Evolutionary conservation across 2,888 invertebrate species (phyloP).

Genomic region (Pegoplata infirma): DNA sequence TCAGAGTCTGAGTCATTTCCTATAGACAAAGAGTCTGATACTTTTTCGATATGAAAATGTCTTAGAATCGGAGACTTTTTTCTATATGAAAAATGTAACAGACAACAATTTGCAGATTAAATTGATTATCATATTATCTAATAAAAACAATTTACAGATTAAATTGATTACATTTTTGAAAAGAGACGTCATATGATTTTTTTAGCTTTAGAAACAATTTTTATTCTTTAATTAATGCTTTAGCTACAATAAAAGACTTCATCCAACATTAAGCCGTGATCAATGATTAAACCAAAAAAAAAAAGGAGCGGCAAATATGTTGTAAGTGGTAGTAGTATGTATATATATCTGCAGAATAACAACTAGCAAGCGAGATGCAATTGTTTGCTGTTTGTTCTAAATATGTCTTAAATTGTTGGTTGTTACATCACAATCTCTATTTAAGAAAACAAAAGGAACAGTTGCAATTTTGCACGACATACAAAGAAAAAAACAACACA

Average conservation of each 20-base stretch:
- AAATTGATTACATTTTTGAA: background rate
- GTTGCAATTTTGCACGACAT: conserved; percentile 38
- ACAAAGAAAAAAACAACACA: too few relatives aligned
- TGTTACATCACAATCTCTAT: conserved; percentile 48
- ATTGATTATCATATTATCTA: too few relatives aligned
- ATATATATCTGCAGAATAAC: conserved; percentile 25
- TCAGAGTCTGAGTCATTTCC: too few relatives aligned
- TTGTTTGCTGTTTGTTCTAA: conserved; percentile 58
- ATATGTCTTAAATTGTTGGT: conserved; percentile 56
- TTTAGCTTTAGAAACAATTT: background rate
- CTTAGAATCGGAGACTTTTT: too few relatives aligned
- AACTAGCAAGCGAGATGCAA: conserved; percentile 41
- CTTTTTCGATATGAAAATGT: too few relatives aligned
- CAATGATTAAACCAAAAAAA: conserved; percentile 52
- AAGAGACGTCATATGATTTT: background rate
- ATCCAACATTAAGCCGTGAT: conserved; percentile 27
- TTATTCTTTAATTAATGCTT: conserved; percentile 44
- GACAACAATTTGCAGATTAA: too few relatives aligned
- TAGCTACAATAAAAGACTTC: background rate
- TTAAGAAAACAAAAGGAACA: conserved; percentile 19
- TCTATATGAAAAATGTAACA: too few relatives aligned
- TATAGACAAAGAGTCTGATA: too few relatives aligned
- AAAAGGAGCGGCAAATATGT: conserved; percentile 48
- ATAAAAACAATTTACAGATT: too few relatives aligned
- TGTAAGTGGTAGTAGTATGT: too few relatives aligned